Conservation (phyloP, 2,797 vertebrate genomes). For the Pseudocheirus occidentalis region DNA sequence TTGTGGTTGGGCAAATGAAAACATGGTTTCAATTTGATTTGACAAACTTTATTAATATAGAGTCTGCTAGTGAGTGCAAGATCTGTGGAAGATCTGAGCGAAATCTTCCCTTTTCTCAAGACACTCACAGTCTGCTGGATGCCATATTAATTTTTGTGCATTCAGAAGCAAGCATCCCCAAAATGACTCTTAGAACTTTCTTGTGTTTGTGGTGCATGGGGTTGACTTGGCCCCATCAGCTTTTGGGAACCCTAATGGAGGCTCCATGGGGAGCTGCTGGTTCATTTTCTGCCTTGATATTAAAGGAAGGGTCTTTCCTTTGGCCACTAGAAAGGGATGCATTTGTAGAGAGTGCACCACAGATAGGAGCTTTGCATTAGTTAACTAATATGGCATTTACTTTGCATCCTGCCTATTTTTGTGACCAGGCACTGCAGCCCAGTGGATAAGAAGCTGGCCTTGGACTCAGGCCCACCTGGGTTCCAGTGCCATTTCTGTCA, state of each 20-base stretch:
- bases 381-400: neutral
- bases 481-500: neutral
- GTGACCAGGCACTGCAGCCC: neutral
- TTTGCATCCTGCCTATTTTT: neutral
- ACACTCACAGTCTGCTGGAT: neutral
- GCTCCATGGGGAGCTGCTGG: neutral
- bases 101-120: neutral
- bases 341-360: neutral
- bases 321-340: neutral
- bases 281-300: neutral
- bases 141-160: too few species aligned
- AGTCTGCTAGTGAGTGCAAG: neutral
- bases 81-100: rapidly evolving
- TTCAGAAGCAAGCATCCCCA: neutral
- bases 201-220: neutral
- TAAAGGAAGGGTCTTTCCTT: neutral
- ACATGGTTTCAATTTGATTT: neutral
- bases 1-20: neutral
- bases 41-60: neutral
- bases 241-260: neutral
- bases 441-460: neutral
- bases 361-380: neutral
- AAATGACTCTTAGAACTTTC: neutral
- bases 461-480: neutral
- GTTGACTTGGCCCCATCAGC: neutral